Evolutionary conservation across 2,797 vertebrate genomes (phyloP).

Genomic region (Poecile montanus): DNA sequence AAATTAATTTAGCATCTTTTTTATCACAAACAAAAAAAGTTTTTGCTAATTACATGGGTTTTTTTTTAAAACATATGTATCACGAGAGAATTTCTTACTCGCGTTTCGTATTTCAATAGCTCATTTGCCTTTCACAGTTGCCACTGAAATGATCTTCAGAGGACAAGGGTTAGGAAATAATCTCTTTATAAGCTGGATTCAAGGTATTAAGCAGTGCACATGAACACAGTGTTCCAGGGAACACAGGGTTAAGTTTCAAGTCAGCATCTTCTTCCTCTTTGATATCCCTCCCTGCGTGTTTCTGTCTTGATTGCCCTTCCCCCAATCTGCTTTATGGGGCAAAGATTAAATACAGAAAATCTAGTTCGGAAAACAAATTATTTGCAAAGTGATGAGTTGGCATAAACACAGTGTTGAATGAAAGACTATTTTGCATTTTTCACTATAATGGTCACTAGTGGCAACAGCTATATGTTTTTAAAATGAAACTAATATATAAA

Average conservation of each 20-base stretch:
- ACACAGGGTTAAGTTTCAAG: slow-evolving; percentile 42
- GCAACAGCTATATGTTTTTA: background rate
- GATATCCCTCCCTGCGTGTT: background rate
- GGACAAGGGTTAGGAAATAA: background rate
- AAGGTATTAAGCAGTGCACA: background rate
- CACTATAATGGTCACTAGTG: background rate
- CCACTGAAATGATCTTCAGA: background rate
- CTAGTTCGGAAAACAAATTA: background rate
- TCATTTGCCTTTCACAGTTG: background rate
- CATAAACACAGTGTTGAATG: background rate
- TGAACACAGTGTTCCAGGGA: background rate
- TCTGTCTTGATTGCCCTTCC: background rate
- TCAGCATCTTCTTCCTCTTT: slow-evolving; percentile 30
- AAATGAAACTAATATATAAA: slow-evolving; percentile 51
- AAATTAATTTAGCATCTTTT: background rate
- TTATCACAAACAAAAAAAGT: background rate
- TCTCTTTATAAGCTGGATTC: background rate
- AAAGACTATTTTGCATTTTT: slow-evolving; percentile 26
- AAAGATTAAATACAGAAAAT: slow-evolving; percentile 36
- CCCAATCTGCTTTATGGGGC: background rate
- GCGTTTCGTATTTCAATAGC: background rate
- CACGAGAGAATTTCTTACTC: background rate
- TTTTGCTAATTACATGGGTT: background rate
- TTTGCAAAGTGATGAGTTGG: slow-evolving; percentile 24
- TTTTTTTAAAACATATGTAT: background rate